Conservation (phyloP, 2,797 vertebrate species). For the Enteromius unitaeniatus region DNA sequence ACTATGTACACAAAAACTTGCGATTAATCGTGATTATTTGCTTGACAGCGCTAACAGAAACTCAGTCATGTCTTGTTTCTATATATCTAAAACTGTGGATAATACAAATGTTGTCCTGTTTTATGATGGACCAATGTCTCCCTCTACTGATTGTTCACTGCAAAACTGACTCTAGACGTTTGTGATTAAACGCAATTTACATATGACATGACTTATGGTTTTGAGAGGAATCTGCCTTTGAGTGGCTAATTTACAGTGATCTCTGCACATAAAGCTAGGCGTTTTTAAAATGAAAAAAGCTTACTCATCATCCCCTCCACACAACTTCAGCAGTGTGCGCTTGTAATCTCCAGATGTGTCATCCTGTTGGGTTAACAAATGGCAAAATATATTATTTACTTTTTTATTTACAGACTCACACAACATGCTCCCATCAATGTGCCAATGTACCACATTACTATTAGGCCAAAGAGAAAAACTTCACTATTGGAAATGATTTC, state of each 20-base stretch:
- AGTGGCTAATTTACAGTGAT: background rate
- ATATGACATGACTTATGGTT: background rate
- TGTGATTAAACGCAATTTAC: background rate
- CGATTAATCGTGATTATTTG: no score
- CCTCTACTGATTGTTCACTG: conserved; percentile 9
- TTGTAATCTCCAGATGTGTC: conserved; percentile 98
- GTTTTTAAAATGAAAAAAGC: conserved; percentile 61
- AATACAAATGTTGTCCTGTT: background rate
- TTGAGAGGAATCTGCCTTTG: background rate
- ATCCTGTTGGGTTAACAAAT: conserved; percentile 75
- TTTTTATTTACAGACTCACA: background rate
- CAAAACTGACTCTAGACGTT: background rate
- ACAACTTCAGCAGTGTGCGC: conserved; percentile 90
- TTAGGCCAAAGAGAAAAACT: background rate
- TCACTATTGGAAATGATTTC: background rate
- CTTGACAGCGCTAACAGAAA: background rate
- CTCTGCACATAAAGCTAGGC: background rate
- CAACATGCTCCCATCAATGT: no score
- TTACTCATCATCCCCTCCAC: conserved; percentile 97
- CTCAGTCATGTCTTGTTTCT: background rate
- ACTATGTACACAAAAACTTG: no score
- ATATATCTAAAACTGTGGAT: background rate
- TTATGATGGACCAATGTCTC: background rate
- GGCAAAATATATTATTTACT: background rate
- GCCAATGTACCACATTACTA: background rate